Percentiles rank a stretch among this genome's conserved stretches.
phyloP scores from a whole-genome alignment of 2,113 vertebrate genomes.

The Paradisaea rubra region DNA sequence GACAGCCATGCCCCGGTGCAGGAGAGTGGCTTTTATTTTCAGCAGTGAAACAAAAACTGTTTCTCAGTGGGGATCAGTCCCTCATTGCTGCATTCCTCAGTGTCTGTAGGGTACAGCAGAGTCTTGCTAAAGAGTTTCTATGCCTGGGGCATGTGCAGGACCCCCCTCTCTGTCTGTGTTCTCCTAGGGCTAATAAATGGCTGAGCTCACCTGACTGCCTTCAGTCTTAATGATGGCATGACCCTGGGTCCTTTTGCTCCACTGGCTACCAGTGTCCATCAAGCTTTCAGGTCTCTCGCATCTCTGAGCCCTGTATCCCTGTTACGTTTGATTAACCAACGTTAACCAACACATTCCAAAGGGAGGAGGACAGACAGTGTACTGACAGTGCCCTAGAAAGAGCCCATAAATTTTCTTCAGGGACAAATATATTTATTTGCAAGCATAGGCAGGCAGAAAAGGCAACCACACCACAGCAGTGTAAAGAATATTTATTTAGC shows the following conservation, averaged over 20 bases:
- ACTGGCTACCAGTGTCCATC: not conserved
- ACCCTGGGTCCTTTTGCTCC: not conserved
- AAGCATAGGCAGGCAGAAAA: not conserved
- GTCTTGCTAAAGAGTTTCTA: not conserved
- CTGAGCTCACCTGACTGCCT: not conserved
- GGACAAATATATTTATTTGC: not conserved
- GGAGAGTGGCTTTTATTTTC: not conserved
- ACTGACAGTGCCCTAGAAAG: not conserved
- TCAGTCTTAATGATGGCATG: not conserved
- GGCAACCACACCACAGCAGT: not conserved
- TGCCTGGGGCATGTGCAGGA: not conserved
- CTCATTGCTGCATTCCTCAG: not conserved
- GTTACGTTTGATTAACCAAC: not conserved
- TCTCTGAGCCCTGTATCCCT: not conserved
- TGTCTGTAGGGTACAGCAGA: not conserved
- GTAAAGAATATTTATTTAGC: not conserved
- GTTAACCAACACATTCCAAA: not conserved
- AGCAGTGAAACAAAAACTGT: not conserved
- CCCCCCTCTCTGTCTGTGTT: not conserved
- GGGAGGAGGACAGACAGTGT: not conserved
- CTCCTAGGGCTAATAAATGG: not conserved
- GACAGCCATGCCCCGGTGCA: not conserved
- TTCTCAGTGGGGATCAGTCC: not conserved
- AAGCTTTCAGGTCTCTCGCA: not conserved
- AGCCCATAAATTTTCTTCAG: not conserved